Base-by-base conservation (phyloP, 2,797 vertebrate genomes). In the Danio tinwini region DNA sequence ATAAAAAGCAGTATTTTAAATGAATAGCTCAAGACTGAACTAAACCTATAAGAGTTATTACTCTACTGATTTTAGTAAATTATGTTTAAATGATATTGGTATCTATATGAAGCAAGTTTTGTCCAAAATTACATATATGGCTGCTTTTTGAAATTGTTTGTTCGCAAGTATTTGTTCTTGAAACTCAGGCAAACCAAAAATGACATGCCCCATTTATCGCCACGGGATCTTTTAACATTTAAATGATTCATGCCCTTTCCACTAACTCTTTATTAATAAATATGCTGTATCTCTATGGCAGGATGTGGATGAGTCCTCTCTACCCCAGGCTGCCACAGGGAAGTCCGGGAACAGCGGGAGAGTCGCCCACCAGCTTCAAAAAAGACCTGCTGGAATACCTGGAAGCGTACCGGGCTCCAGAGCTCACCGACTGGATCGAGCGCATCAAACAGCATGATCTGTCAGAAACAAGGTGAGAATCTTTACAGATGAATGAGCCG, bases 281-380 rank as follows among this genome's bases (percentile, higher is more conserved):
- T 29, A 19, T 71, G 13, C 42, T 55, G 29, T 75, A 17, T 84
- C 55, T 63, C 44, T 61, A 55, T 86, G 83, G 14, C 82, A 99
- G 98, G 85, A 93, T 99, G 82, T 99, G 98, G 98, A 84, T 99
- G 93, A 99, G 98, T 84, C 96, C 98, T 62, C 84, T 99, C 81
- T 99, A 96, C 92, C 95, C 95, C 86, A 93, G 86, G 84, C 88
- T 98, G 78, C 91, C 92, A 61, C 87, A 90, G 7, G 96, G 92
- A 85, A 88, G 92, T 83, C 86, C 87, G 11, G 85, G 44, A 6
- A 90, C 86, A 0, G 88, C 88, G 11, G 98, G 98, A 16, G 98
- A 99, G 86, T 99, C 98, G 0, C 65, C 89, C 44, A 99, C 97
- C 75, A 90, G 93, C 88, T 99, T 99, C 84, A 98, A 97, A 88